These are phyloP conservation scores for Eonycteris spelaea DNA, from an alignment of 2,113 vertebrate species.

Conservation along the genomic window DNA sequence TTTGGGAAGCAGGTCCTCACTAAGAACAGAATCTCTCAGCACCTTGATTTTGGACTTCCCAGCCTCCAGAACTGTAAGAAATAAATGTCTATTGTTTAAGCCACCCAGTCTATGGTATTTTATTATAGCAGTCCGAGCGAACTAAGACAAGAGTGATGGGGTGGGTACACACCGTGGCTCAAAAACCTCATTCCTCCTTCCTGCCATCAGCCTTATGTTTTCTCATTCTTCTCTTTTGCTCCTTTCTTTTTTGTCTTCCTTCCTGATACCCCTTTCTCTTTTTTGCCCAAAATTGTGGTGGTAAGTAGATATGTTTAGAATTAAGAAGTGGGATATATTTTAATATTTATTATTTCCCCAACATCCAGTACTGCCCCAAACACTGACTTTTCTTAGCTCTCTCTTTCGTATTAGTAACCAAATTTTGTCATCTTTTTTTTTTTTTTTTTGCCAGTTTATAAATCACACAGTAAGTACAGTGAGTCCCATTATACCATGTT, in stretches of 20 bases:
- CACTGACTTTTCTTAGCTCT: neutral
- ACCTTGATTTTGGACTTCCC: neutral
- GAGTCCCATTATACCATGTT: neutral
- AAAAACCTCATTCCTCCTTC: neutral
- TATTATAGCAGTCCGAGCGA: neutral
- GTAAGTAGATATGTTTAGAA: neutral
- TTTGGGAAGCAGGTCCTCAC: neutral
- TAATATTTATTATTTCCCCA: neutral
- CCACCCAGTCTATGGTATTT: neutral
- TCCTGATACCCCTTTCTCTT: neutral
- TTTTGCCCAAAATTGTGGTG: neutral
- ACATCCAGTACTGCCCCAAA: neutral
- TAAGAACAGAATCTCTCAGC: neutral
- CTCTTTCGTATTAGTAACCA: neutral
- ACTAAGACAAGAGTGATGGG: neutral
- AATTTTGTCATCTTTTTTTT: neutral
- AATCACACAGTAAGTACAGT: neutral
- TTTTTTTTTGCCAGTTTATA: neutral
- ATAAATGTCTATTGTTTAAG: neutral
- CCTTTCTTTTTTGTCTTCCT: neutral
- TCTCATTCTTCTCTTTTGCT: neutral
- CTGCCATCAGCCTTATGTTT: neutral
- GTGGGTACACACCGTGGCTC: neutral
- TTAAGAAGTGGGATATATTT: neutral
- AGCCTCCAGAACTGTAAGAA: neutral